Evolutionary conservation across 2,113 vertebrate genomes (phyloP).

Genomic region (Enhydra lutris): DNA sequence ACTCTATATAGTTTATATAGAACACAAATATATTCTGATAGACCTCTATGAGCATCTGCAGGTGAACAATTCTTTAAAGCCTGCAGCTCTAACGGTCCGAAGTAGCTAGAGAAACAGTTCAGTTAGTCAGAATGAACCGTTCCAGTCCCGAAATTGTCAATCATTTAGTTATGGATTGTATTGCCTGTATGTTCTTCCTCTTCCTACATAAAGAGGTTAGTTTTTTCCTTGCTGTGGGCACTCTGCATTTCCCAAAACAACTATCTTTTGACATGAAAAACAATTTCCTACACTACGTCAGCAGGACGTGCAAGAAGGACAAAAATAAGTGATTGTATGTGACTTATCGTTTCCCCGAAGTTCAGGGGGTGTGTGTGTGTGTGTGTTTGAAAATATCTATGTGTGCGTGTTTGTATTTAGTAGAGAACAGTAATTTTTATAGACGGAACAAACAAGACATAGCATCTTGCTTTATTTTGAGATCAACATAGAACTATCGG

Average conservation of each 20-base stretch:
- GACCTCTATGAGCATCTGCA: rapidly evolving
- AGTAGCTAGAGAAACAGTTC: not conserved
- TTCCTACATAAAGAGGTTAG: not conserved
- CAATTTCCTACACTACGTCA: not conserved
- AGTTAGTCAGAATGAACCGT: not conserved
- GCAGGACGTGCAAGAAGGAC: not conserved
- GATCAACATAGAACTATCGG: not conserved
- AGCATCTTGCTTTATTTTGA: not conserved
- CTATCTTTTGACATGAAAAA: not conserved
- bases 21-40: not conserved
- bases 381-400: not conserved
- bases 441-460: not conserved
- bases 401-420: not conserved
- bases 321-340: not conserved
- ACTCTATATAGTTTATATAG: not conserved
- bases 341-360: not conserved
- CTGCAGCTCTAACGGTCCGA: not conserved
- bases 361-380: not conserved
- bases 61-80: not conserved
- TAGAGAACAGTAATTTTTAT: not conserved
- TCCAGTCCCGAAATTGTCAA: not conserved
- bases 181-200: not conserved
- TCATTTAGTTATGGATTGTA: not conserved
- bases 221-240: not conserved
- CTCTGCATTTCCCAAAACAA: not conserved